These are phyloP conservation scores for Palythoa caribaeorum DNA, from an alignment of 92 coral and sea anemone genomes.

Conservation along the genomic window DNA sequence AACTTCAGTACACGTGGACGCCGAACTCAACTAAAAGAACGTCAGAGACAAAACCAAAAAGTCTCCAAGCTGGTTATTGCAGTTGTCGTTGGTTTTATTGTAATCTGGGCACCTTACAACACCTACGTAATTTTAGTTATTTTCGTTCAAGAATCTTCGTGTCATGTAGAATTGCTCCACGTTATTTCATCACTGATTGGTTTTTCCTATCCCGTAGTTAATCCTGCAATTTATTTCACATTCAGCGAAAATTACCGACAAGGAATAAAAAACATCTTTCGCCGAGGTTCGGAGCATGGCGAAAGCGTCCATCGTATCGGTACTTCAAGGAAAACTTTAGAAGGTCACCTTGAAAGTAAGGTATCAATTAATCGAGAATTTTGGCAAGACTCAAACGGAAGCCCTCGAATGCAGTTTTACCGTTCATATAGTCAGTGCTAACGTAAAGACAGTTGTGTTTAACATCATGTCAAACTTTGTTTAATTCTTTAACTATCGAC, in stretches of 20 bases:
- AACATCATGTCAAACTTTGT: not conserved
- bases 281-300: not conserved
- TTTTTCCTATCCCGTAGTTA: constrained; percentile 56
- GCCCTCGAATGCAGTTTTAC: constrained; percentile 30
- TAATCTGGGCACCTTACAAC: constrained; percentile 71
- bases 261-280: constrained; percentile 50
- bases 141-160: constrained; percentile 53
- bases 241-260: constrained; percentile 67
- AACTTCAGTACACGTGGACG: constrained; percentile 26
- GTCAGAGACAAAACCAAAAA: constrained; percentile 63
- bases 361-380: not conserved
- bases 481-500: too few species aligned
- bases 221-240: constrained; percentile 65
- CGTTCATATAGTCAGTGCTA: not conserved
- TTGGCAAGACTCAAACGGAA: constrained; percentile 20
- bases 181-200: constrained; percentile 19
- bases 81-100: constrained; percentile 65
- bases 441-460: too few species aligned
- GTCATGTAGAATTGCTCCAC: constrained; percentile 33
- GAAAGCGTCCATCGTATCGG: constrained; percentile 11
- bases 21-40: constrained; percentile 13
- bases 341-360: not conserved
- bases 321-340: constrained; percentile 8
- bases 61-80: constrained; percentile 65
- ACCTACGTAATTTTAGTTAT: constrained; percentile 44